Conservation (phyloP, 2,113 vertebrate species). For the Onychostruthus taczanowskii region DNA sequence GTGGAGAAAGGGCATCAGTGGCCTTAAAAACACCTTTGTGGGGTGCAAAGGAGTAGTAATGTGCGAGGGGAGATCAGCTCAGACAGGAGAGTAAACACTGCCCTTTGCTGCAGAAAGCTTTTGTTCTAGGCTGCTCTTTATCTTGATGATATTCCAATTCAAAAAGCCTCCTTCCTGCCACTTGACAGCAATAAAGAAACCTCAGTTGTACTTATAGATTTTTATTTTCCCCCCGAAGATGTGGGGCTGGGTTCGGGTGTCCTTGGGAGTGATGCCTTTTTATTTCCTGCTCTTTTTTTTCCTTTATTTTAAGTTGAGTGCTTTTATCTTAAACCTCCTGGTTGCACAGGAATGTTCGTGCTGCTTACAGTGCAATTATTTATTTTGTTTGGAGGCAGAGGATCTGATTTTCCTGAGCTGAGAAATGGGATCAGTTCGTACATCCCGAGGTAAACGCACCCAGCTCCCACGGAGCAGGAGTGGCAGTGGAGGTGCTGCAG, state of each 20-base stretch:
- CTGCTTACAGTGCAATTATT: constrained; percentile 8
- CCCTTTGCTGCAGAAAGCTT: constrained; percentile 49
- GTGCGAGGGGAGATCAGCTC: background rate
- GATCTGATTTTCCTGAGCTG: background rate
- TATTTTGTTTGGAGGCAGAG: constrained; percentile 25
- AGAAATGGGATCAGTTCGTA: background rate
- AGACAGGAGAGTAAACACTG: background rate
- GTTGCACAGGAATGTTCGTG: background rate
- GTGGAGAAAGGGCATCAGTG: background rate
- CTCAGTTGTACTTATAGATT: constrained; percentile 20
- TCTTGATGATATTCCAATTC: constrained; percentile 51
- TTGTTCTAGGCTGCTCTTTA: constrained; percentile 57
- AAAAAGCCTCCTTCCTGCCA: constrained; percentile 36
- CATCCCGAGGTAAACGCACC: background rate
- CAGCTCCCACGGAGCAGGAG: background rate
- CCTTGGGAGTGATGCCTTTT: background rate
- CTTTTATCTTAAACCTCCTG: constrained; percentile 24
- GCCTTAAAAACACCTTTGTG: background rate
- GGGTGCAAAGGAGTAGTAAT: background rate
- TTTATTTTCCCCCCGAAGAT: background rate
- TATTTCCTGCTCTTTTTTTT: background rate
- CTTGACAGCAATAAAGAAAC: constrained; percentile 53
- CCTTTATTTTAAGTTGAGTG: background rate
- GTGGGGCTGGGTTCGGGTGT: background rate
- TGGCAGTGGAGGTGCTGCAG: background rate